phyloP scores from a whole-genome alignment of 2,797 vertebrate species.

The Cryptoblepharus egeriae region DNA sequence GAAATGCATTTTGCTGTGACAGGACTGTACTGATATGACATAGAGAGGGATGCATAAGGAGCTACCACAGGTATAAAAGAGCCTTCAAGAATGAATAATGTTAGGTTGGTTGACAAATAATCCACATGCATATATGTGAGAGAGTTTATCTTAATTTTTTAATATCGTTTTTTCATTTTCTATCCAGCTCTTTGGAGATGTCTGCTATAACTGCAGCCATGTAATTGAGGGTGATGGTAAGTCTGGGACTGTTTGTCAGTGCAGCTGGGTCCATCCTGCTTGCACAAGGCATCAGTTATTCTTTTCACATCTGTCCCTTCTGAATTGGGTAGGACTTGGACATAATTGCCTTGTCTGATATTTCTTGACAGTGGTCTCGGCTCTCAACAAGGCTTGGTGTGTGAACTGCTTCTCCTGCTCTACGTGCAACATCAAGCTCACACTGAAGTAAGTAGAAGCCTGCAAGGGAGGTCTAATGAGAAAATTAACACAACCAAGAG shows the following conservation, averaged over 20 bases:
- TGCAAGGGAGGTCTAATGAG: neutral
- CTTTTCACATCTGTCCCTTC: slow-evolving; percentile 63
- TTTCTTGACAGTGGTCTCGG: slow-evolving; percentile 77
- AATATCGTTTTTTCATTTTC: slow-evolving; percentile 45
- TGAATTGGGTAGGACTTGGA: slow-evolving; percentile 40
- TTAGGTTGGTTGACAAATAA: slow-evolving; percentile 45
- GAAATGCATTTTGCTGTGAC: neutral
- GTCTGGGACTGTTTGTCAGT: slow-evolving; percentile 52
- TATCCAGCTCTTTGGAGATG: slow-evolving; percentile 79
- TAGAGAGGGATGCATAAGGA: slow-evolving; percentile 9
- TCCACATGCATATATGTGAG: slow-evolving; percentile 22
- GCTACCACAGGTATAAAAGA: slow-evolving; percentile 11
- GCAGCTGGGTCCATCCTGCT: slow-evolving; percentile 64
- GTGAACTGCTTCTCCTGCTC: slow-evolving; percentile 82
- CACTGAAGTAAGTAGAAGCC: slow-evolving; percentile 77
- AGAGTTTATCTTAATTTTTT: no score
- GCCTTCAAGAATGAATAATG: slow-evolving; percentile 44
- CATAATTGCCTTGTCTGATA: slow-evolving; percentile 46
- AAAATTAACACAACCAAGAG: neutral
- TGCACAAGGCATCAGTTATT: slow-evolving; percentile 60
- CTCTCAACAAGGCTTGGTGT: slow-evolving; percentile 84
- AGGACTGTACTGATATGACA: neutral
- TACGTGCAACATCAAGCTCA: slow-evolving; percentile 80
- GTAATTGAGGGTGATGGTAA: slow-evolving; percentile 84
- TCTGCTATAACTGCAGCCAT: slow-evolving; percentile 81